Percentiles rank a stretch among this genome's conserved stretches.
Evolutionary conservation across 2,797 vertebrate species (phyloP).

Genomic region (Lagocephalus sceleratus): DNA sequence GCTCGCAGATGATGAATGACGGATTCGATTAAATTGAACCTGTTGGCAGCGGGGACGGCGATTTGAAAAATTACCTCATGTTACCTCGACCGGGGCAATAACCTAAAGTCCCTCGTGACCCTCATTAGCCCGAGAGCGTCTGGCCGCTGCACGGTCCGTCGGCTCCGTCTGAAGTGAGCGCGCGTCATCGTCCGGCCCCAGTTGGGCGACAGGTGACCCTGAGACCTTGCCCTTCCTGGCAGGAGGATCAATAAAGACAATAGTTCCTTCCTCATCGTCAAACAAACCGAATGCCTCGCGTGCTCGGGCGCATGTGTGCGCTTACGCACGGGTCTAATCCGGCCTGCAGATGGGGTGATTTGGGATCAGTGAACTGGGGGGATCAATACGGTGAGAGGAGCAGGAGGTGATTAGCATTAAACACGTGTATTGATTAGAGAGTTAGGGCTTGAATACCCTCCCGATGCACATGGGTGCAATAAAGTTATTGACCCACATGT

Average conservation of each 20-base stretch:
- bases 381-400: conserved; percentile 48
- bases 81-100: conserved; percentile 48
- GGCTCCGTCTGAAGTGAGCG: conserved; percentile 60
- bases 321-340: conserved; percentile 8
- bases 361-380: conserved; percentile 1
- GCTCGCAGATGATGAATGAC: background rate
- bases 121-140: conserved; percentile 51
- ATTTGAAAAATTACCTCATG: conserved; percentile 45
- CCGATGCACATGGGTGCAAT: conserved; percentile 21
- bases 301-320: conserved; percentile 11
- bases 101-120: conserved; percentile 59
- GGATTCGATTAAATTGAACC: conserved; percentile 32
- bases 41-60: conserved; percentile 29
- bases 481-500: conserved; percentile 30
- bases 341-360: conserved; percentile 31
- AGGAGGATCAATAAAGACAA: conserved; percentile 61
- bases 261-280: conserved; percentile 42
- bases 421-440: conserved; percentile 64
- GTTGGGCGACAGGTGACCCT: conserved; percentile 62
- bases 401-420: conserved; percentile 62
- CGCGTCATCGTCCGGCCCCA: conserved; percentile 46
- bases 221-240: conserved; percentile 64
- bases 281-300: conserved; percentile 36
- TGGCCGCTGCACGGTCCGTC: conserved; percentile 35
- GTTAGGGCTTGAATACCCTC: conserved; percentile 43